Evolutionary conservation across 2,888 invertebrate genomes (phyloP).

Genomic region (Tetragonisca angustula): DNA sequence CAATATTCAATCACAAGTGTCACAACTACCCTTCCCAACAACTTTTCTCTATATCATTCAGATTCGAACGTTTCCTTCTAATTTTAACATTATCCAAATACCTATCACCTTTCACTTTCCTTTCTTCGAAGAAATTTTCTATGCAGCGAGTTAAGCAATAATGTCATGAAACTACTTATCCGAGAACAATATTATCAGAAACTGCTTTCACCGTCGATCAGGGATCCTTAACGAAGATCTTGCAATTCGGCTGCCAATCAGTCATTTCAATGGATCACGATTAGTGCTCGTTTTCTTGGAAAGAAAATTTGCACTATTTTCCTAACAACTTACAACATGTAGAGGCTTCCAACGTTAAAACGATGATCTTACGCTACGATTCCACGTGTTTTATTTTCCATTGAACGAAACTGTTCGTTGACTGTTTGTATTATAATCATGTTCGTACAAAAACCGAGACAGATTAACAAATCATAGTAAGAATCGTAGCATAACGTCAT

Average conservation of each 20-base stretch:
- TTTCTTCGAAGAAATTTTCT: not conserved
- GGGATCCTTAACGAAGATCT: slow-evolving; percentile 30
- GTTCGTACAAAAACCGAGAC: not conserved
- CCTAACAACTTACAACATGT: slow-evolving; percentile 67
- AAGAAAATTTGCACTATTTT: slow-evolving; percentile 45
- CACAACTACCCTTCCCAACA: not conserved
- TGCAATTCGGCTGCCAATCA: slow-evolving; percentile 40
- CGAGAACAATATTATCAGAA: slow-evolving; percentile 20
- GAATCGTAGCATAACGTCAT: slow-evolving; percentile 39
- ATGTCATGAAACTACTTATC: slow-evolving; percentile 37
- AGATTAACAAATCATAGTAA: not conserved
- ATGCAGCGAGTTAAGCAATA: slow-evolving; percentile 21
- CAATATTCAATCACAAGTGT: slow-evolving; percentile 21
- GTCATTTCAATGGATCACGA: slow-evolving; percentile 31
- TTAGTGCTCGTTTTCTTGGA: slow-evolving; percentile 38
- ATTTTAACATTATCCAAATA: slow-evolving; percentile 19
- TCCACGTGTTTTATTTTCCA: not conserved
- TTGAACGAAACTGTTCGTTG: not conserved
- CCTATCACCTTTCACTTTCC: not conserved
- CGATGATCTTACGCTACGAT: slow-evolving; percentile 58
- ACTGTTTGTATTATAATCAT: not conserved
- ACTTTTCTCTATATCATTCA: slow-evolving; percentile 35
- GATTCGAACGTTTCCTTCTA: slow-evolving; percentile 40
- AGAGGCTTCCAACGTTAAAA: slow-evolving; percentile 56
- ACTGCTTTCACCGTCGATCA: slow-evolving; percentile 37